Evolutionary conservation across 2,113 vertebrate species (phyloP).

Genomic region (Lagenorhynchus albirostris): DNA sequence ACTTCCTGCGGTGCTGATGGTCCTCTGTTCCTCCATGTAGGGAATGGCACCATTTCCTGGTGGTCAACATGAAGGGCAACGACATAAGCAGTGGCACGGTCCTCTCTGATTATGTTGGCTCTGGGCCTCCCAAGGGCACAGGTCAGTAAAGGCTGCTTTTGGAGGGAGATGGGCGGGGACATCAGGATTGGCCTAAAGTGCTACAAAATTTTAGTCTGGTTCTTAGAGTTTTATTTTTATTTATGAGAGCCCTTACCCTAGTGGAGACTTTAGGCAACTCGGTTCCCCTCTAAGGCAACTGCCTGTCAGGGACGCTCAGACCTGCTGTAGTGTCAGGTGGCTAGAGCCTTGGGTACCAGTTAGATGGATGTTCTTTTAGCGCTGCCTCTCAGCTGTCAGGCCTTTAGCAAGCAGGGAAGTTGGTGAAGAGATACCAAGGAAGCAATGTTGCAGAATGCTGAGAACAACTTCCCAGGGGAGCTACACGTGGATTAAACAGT

Average conservation of each 20-base stretch:
- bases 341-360: not conserved
- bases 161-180: not conserved
- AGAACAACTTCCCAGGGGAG: not conserved
- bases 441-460: not conserved
- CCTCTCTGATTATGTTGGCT: conserved; percentile 94
- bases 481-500: not conserved
- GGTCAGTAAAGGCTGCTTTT: conserved; percentile 79
- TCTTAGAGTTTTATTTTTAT: not conserved
- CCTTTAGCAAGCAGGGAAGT: not conserved
- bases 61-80: conserved; percentile 97
- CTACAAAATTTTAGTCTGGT: not conserved
- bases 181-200: not conserved
- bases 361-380: not conserved
- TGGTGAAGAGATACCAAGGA: not conserved
- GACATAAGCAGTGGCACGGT: conserved; percentile 87
- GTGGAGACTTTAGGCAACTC: not conserved
- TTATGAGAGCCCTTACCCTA: not conserved
- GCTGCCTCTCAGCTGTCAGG: not conserved
- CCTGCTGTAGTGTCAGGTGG: not conserved
- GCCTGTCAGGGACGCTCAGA: not conserved
- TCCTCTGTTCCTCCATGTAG: conserved; percentile 72
- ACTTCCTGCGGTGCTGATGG: not conserved
- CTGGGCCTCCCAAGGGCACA: conserved; percentile 93
- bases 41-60: conserved; percentile 97
- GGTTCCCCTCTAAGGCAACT: not conserved